Evolutionary conservation across 35 echinoderm and acorn worm genomes (phyloP).

Genomic region (Patiria miniata): DNA sequence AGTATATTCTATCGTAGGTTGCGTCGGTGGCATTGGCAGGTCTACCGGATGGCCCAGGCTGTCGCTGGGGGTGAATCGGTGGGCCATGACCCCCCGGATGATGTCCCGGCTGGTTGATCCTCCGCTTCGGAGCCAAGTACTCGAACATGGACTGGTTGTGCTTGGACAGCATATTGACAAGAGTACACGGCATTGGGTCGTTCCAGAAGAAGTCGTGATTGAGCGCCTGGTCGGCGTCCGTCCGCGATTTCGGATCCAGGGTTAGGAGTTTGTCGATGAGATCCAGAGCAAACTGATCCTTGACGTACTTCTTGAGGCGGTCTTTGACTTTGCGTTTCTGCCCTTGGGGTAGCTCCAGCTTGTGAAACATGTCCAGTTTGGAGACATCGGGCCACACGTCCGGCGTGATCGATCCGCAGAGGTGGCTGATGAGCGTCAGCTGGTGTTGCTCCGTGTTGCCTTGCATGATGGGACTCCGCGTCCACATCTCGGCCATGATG

Average conservation of each 20-base stretch:
- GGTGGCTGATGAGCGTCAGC: constrained; percentile 82
- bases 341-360: constrained; percentile 79
- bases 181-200: constrained; percentile 80
- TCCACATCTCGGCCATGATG: constrained; percentile 99
- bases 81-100: not conserved
- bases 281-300: constrained; percentile 91
- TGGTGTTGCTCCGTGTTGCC: constrained; percentile 98
- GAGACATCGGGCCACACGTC: constrained; percentile 79
- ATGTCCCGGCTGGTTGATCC: constrained; percentile 47
- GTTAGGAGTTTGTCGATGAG: constrained; percentile 86
- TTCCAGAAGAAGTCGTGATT: constrained; percentile 98
- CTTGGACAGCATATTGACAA: constrained; percentile 77
- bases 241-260: constrained; percentile 72
- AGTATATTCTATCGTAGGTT: constrained; percentile 62
- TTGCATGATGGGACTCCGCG: constrained; percentile 95
- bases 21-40: constrained; percentile 38
- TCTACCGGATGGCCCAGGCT: constrained; percentile 8
- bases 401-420: constrained; percentile 86
- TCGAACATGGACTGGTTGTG: constrained; percentile 98
- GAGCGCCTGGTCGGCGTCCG: constrained; percentile 73
- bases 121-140: constrained; percentile 72
- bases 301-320: constrained; percentile 83
- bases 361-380: constrained; percentile 81
- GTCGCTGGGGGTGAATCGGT: constrained; percentile 33
- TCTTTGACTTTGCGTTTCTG: constrained; percentile 97